Percentiles rank a stretch among this genome's conserved stretches.
phyloP scores from a whole-genome alignment of 2,113 vertebrate genomes.

The Marcusenius ussheri region DNA sequence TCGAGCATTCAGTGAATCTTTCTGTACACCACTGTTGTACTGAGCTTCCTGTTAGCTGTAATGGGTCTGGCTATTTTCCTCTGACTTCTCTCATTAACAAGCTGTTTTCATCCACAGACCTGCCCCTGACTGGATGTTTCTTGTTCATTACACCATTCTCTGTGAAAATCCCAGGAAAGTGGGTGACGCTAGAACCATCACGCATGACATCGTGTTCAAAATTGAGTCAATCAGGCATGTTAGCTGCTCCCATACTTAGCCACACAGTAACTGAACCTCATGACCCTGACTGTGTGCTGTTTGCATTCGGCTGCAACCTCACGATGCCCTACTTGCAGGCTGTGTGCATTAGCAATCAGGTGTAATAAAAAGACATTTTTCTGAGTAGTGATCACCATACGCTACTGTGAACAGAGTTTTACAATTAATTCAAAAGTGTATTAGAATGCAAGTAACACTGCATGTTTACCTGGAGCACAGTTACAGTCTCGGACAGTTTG shows the following conservation, averaged over 20 bases:
- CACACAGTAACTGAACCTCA: background rate
- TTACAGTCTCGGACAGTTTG: conserved; percentile 80
- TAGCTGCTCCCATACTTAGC: background rate
- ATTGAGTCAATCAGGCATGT: background rate
- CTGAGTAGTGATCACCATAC: background rate
- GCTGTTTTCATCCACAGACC: background rate
- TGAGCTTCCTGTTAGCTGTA: background rate
- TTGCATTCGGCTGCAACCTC: background rate
- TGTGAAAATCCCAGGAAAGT: background rate
- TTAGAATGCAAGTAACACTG: background rate
- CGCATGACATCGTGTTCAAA: background rate
- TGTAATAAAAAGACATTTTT: background rate
- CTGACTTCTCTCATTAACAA: background rate
- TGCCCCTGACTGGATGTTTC: background rate
- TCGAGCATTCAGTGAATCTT: background rate
- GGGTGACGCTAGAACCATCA: background rate
- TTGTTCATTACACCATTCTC: background rate
- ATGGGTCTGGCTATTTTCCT: background rate
- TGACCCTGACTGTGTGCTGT: background rate
- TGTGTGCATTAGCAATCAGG: background rate
- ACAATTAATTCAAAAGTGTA: background rate
- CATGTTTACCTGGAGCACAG: conserved; percentile 73
- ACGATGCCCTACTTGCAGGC: background rate
- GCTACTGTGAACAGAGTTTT: background rate
- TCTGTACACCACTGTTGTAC: background rate